phyloP scores from a whole-genome alignment of 2,888 invertebrate genomes.

The Aspidiotus destructor region DNA sequence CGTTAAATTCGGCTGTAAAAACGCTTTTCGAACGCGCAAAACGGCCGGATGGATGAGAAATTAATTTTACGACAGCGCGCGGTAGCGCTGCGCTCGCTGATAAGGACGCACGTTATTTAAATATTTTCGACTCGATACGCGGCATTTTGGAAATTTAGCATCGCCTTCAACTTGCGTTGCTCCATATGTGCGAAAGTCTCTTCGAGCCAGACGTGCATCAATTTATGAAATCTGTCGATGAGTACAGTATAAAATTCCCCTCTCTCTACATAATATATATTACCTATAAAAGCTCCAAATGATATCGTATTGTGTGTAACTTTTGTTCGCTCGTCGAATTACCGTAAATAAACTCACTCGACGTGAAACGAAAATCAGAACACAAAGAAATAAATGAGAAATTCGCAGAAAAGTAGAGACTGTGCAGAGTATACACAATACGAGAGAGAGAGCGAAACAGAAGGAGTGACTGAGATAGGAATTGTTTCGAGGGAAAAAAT shows the following conservation, averaged over 20 bases:
- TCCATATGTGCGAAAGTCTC: no score
- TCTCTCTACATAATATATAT: no score
- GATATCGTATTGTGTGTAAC: not conserved
- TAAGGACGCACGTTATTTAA: no score
- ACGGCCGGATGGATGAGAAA: not conserved
- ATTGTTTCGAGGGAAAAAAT: not conserved
- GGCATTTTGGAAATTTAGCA: no score
- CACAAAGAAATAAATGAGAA: not conserved
- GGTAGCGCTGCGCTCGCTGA: no score
- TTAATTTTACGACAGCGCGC: not conserved
- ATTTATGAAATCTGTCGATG: no score
- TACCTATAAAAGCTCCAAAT: no score
- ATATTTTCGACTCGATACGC: no score
- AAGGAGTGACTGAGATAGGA: not conserved
- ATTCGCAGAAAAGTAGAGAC: not conserved
- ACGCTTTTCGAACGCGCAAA: not conserved
- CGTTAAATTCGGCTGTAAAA: conserved; percentile 1
- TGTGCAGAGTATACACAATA: no score
- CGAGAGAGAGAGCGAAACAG: not conserved
- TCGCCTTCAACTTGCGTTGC: no score
- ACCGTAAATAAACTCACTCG: conserved; percentile 12
- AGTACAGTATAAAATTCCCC: no score
- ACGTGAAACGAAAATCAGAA: conserved; percentile 4
- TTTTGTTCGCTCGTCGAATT: conserved; percentile 10
- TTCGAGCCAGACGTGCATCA: no score